A percentile compares a stretch with the other conserved stretches of the same genome.
phyloP scores from a whole-genome alignment of 2,113 vertebrate species.

The Cervus canadensis region DNA sequence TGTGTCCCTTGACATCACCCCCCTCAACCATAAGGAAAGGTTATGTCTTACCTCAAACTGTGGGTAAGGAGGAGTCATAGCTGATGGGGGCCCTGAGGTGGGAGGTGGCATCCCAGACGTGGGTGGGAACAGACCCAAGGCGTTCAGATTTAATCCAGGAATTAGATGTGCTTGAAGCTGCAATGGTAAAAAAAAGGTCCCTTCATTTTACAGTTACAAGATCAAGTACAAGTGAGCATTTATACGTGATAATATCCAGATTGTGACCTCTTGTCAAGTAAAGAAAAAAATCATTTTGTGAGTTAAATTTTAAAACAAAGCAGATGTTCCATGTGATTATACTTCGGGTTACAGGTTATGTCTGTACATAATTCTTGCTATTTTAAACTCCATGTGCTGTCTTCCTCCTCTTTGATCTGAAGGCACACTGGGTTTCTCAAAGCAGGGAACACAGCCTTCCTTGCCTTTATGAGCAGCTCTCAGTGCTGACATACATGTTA shows the following conservation, averaged over 20 bases:
- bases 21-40: background rate
- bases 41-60: conserved; percentile 91
- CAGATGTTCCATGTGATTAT: background rate
- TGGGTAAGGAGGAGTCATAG: conserved; percentile 89
- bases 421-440: background rate
- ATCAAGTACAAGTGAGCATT: background rate
- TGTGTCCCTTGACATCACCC: background rate
- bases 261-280: background rate
- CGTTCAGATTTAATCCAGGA: conserved; percentile 98
- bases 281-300: background rate
- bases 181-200: conserved; percentile 41
- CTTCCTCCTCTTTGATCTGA: background rate
- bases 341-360: background rate
- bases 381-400: background rate
- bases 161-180: conserved; percentile 99
- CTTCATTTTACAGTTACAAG: conserved; percentile 58
- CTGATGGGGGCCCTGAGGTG: conserved; percentile 88
- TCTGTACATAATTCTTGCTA: background rate
- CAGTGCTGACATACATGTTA: background rate
- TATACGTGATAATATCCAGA: background rate
- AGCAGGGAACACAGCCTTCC: background rate
- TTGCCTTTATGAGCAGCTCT: background rate
- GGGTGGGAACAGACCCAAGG: conserved; percentile 95
- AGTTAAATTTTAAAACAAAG: conserved; percentile 31
- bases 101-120: conserved; percentile 91